A percentile compares a stretch with the other conserved stretches of the same genome.
Conservation (phyloP, 2,113 vertebrate species). For the Oceanodroma tethys region DNA sequence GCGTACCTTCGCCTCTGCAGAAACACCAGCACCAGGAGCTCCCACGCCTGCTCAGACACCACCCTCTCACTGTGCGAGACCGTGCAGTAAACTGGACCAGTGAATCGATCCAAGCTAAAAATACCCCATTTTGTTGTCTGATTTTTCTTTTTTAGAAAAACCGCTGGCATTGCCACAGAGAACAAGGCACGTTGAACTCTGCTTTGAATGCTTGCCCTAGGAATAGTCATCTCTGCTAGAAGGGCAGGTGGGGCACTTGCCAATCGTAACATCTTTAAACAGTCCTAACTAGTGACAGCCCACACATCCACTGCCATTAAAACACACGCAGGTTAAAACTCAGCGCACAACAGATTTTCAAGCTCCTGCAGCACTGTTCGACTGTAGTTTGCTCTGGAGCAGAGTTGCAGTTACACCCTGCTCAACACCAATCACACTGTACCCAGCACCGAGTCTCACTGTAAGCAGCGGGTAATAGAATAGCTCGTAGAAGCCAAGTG, state of each 20-base stretch:
- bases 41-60: background rate
- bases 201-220: background rate
- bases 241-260: background rate
- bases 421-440: background rate
- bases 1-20: background rate
- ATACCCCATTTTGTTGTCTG: background rate
- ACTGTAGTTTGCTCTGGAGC: background rate
- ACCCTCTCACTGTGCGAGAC: background rate
- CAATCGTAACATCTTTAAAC: background rate
- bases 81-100: background rate
- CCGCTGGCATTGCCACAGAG: background rate
- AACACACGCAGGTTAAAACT: background rate
- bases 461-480: background rate
- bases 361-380: background rate
- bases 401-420: background rate
- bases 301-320: background rate
- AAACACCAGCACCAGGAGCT: background rate
- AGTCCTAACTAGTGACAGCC: background rate
- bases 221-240: background rate
- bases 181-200: background rate
- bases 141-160: background rate
- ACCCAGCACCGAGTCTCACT: fast-evolving
- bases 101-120: slow-evolving; percentile 12
- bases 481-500: background rate
- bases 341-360: background rate